Evolutionary conservation across 2,797 vertebrate species (phyloP).

Genomic region (Malacoraja senta): DNA sequence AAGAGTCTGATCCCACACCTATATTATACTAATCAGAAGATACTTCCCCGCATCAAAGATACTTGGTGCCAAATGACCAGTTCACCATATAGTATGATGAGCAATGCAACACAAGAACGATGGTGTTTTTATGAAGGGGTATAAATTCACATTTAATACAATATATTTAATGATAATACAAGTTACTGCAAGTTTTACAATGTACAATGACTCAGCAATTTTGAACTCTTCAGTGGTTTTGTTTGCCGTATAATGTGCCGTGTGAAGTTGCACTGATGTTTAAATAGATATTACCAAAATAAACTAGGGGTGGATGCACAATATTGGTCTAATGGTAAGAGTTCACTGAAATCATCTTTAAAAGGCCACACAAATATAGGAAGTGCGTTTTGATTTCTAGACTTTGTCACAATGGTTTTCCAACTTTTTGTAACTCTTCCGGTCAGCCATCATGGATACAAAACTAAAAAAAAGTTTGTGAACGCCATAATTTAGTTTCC

Average conservation of each 20-base stretch:
- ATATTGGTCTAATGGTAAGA: slow-evolving; percentile 75
- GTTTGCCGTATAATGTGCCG: slow-evolving; percentile 80
- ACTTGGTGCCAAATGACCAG: slow-evolving; percentile 52
- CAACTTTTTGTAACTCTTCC: slow-evolving; percentile 73
- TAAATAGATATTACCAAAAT: slow-evolving; percentile 47
- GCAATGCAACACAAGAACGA: slow-evolving; percentile 71
- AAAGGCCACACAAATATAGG: slow-evolving; percentile 99
- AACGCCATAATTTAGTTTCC: slow-evolving; percentile 64
- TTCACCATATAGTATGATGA: slow-evolving; percentile 58
- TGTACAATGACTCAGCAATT: slow-evolving; percentile 94
- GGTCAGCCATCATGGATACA: slow-evolving; percentile 85
- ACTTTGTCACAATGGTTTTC: slow-evolving; percentile 60
- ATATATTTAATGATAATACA: slow-evolving; percentile 66
- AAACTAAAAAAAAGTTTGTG: slow-evolving; percentile 55
- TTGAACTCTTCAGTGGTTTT: slow-evolving; percentile 95
- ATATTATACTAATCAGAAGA: slow-evolving; percentile 66
- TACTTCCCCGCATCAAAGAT: slow-evolving; percentile 44
- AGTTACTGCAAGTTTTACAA: slow-evolving; percentile 82
- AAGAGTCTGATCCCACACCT: slow-evolving; percentile 69
- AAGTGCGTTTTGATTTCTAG: slow-evolving; percentile 68
- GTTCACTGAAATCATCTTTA: slow-evolving; percentile 71
- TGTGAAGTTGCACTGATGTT: slow-evolving; percentile 76
- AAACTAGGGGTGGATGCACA: slow-evolving; percentile 60
- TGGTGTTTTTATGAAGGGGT: slow-evolving; percentile 61
- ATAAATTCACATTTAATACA: slow-evolving; percentile 82